Conservation (phyloP, 2,888 invertebrate genomes). For the Rhaphigaster nebulosa region DNA sequence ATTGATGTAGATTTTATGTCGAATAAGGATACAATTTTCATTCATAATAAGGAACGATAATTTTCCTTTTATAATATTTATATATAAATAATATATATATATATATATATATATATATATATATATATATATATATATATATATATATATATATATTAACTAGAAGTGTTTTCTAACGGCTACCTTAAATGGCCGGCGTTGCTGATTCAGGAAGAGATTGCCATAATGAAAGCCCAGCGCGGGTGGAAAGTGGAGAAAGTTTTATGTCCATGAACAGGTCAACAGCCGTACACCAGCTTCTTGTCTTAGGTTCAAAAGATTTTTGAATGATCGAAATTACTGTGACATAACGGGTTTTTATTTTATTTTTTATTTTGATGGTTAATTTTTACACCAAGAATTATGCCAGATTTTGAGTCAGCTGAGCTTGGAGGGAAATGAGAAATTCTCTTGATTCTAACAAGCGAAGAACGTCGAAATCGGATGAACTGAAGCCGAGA, state of each 20-base stretch:
- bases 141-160: neutral
- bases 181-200: neutral
- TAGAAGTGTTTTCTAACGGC: neutral
- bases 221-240: neutral
- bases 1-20: neutral
- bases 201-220: conserved; percentile 9
- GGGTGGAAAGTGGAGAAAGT: conserved; percentile 37
- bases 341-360: too few relatives aligned
- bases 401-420: too few relatives aligned
- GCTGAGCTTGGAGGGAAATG: too few relatives aligned
- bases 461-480: too few relatives aligned
- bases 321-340: neutral
- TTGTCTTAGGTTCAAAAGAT: neutral
- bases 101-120: neutral
- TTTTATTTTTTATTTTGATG: too few relatives aligned
- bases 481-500: too few relatives aligned
- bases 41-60: neutral
- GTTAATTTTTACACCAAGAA: too few relatives aligned
- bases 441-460: too few relatives aligned
- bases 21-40: neutral
- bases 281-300: neutral
- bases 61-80: too few relatives aligned
- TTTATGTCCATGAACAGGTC: conserved; percentile 1
- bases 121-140: neutral
- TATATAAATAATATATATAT: neutral